A percentile compares a stretch with the other conserved stretches of the same genome.
These are phyloP conservation scores for Gymnocephalus cernua DNA, from an alignment of 2,113 vertebrate genomes.

Conservation along the genomic window DNA sequence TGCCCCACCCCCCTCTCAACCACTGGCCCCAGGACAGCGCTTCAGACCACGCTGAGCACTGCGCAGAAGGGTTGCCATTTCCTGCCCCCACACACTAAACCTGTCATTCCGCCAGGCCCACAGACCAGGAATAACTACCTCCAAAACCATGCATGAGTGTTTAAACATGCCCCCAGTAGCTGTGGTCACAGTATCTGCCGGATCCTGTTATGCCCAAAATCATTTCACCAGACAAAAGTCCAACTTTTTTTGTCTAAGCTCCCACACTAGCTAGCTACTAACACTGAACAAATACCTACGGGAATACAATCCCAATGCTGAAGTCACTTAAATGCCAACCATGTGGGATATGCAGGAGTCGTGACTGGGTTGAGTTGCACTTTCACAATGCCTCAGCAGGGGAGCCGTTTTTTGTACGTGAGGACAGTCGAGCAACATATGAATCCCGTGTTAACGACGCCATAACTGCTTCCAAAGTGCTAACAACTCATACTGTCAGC, in stretches of 20 bases:
- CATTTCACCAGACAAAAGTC: slow-evolving; percentile 35
- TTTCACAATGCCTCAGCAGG: slow-evolving; percentile 5
- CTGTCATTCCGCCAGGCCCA: slow-evolving; percentile 59
- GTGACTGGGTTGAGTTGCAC: slow-evolving; percentile 32
- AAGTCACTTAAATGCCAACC: slow-evolving; percentile 61
- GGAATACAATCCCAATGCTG: slow-evolving; percentile 34
- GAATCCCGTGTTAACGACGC: slow-evolving; percentile 47
- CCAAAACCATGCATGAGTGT: slow-evolving; percentile 42
- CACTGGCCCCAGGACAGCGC: slow-evolving; percentile 19
- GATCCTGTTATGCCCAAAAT: slow-evolving; percentile 56
- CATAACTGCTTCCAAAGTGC: slow-evolving; percentile 30
- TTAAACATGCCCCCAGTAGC: slow-evolving; percentile 53
- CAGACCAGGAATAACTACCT: slow-evolving; percentile 67
- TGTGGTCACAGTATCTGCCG: slow-evolving; percentile 47
- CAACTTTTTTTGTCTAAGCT: slow-evolving; percentile 33
- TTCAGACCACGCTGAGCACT: slow-evolving; percentile 33
- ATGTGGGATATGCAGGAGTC: slow-evolving; percentile 47
- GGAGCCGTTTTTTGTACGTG: slow-evolving; percentile 31
- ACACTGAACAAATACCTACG: slow-evolving; percentile 29
- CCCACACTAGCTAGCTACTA: slow-evolving; percentile 31
- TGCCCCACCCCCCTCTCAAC: slow-evolving; percentile 36
- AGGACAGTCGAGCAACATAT: slow-evolving; percentile 49
- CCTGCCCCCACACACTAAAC: slow-evolving; percentile 60
- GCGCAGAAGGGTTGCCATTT: slow-evolving; percentile 54
- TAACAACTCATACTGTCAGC: slow-evolving; percentile 11